phyloP scores from a whole-genome alignment of 2,113 vertebrate genomes.

The Nyctibius bracteatus region DNA sequence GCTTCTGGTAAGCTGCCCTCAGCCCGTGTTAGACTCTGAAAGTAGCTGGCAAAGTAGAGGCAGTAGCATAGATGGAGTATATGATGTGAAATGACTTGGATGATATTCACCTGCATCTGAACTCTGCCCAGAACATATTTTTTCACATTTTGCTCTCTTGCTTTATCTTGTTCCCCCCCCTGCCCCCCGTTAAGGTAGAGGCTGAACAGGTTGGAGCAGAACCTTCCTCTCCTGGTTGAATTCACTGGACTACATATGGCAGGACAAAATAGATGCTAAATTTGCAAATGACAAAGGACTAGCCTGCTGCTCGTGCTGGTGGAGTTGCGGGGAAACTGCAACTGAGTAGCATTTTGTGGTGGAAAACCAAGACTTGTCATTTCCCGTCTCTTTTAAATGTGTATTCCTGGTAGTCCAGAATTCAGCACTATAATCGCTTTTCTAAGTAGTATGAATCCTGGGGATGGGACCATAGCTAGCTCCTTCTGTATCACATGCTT shows the following conservation, averaged over 20 bases:
- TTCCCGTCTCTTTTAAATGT: background rate
- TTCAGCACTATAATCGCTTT: background rate
- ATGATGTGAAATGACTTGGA: fast-evolving
- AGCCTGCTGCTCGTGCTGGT: background rate
- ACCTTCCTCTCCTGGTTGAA: background rate
- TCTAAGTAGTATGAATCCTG: background rate
- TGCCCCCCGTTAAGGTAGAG: background rate
- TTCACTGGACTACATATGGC: background rate
- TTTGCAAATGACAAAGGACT: background rate
- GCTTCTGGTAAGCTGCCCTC: background rate
- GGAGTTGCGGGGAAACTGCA: background rate
- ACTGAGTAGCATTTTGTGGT: background rate
- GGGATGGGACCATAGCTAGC: background rate
- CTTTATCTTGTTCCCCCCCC: background rate
- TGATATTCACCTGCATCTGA: background rate
- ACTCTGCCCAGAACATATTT: background rate
- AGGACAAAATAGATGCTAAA: background rate
- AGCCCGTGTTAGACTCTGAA: background rate
- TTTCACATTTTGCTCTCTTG: background rate
- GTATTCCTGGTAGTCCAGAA: background rate
- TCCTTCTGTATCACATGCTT: background rate
- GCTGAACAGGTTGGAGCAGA: background rate
- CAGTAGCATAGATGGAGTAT: background rate
- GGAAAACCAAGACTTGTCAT: background rate
- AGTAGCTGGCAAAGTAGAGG: background rate